Conservation (phyloP, 2,113 vertebrate genomes). For the Neodontobutis hainanensis region DNA sequence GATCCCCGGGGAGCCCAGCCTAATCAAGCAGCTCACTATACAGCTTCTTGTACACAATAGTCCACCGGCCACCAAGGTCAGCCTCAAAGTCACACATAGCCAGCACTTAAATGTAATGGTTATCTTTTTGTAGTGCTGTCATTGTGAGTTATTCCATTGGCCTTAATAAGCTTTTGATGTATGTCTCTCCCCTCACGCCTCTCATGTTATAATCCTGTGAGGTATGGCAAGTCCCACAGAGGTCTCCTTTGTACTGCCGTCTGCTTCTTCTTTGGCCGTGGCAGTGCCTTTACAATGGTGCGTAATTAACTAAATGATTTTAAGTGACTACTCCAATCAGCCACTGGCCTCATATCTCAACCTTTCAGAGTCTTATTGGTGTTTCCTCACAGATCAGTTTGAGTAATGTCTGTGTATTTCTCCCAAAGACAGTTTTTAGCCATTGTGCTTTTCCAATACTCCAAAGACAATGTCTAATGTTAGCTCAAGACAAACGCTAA, state of each 20-base stretch:
- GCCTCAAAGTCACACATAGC: conserved; percentile 66
- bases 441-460: background rate
- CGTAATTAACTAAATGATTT: conserved; percentile 46
- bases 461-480: background rate
- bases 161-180: conserved; percentile 76
- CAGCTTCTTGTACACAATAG: conserved; percentile 54
- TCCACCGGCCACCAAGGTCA: conserved; percentile 66
- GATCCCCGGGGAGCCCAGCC: conserved; percentile 63
- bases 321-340: conserved; percentile 40
- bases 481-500: background rate
- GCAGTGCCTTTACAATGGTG: conserved; percentile 23
- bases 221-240: conserved; percentile 13
- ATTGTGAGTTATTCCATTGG: conserved; percentile 69
- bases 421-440: background rate
- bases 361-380: conserved; percentile 21
- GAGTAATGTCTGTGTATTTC: conserved; percentile 3
- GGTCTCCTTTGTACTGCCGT: conserved; percentile 17
- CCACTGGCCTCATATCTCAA: background rate
- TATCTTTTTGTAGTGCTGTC: conserved; percentile 73
- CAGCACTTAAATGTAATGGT: conserved; percentile 67
- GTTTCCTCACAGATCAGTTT: background rate
- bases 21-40: conserved; percentile 59
- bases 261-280: conserved; percentile 9
- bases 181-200: conserved; percentile 47
- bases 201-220: conserved; percentile 52